Evolutionary conservation across 2,113 vertebrate species (phyloP).

Genomic region (Circaetus gallicus): DNA sequence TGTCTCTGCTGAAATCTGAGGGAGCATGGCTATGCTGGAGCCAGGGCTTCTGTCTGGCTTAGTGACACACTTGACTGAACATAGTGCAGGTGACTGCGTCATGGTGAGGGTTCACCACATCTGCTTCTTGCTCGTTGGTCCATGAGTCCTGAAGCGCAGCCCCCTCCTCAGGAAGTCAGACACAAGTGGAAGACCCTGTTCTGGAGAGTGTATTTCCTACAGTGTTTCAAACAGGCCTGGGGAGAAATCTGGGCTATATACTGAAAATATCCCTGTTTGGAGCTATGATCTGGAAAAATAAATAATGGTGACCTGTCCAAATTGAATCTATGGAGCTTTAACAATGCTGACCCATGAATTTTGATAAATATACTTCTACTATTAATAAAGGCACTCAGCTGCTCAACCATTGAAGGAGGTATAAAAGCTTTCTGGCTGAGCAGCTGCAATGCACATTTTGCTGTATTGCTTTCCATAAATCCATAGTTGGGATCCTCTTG

Average conservation of each 20-base stretch:
- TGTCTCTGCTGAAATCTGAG: neutral
- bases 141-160: neutral
- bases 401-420: neutral
- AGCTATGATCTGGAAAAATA: neutral
- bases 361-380: constrained; percentile 30
- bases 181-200: neutral
- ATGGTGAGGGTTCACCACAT: neutral
- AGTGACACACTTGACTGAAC: neutral
- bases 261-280: neutral
- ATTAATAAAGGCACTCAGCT: constrained; percentile 46
- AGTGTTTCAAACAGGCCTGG: neutral
- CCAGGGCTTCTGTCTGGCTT: neutral
- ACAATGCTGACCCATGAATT: constrained; percentile 44
- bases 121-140: neutral
- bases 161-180: neutral
- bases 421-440: constrained; percentile 51
- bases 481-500: neutral
- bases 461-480: constrained; percentile 40
- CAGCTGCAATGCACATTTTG: constrained; percentile 32
- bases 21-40: neutral
- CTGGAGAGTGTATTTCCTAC: neutral
- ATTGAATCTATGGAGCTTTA: neutral
- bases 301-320: neutral
- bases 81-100: neutral
- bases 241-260: neutral